Conservation (phyloP, 2,888 invertebrate genomes). For the Lymantria monacha region DNA sequence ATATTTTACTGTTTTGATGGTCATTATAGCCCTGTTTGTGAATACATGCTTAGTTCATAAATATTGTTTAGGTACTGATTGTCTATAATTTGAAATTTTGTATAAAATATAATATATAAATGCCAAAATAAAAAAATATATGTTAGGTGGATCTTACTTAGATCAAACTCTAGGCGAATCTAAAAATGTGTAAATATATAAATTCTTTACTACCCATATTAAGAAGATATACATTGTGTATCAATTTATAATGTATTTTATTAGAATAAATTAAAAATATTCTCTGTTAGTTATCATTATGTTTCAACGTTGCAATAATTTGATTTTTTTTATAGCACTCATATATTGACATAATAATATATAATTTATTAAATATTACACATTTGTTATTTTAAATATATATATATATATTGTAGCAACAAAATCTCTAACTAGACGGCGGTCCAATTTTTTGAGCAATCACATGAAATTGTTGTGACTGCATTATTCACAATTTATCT, state of each 20-base stretch:
- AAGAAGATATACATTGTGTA: neutral
- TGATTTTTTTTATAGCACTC: neutral
- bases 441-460: slow-evolving; percentile 15
- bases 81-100: no score
- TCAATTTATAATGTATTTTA: neutral
- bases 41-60: no score
- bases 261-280: neutral
- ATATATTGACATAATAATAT: neutral
- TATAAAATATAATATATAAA: no score
- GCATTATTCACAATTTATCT: neutral
- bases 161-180: neutral
- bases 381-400: neutral
- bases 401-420: slow-evolving; percentile 6
- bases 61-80: neutral
- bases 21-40: no score
- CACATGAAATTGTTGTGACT: slow-evolving; percentile 17
- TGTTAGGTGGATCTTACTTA: neutral
- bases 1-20: no score
- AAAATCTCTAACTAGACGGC: slow-evolving; percentile 27
- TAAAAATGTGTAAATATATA: neutral
- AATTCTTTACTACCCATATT: neutral
- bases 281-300: neutral
- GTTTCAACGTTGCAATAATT: neutral
- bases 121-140: neutral
- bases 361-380: neutral